phyloP scores from a whole-genome alignment of 2,797 vertebrate species.

The Eulemur coronatus region DNA sequence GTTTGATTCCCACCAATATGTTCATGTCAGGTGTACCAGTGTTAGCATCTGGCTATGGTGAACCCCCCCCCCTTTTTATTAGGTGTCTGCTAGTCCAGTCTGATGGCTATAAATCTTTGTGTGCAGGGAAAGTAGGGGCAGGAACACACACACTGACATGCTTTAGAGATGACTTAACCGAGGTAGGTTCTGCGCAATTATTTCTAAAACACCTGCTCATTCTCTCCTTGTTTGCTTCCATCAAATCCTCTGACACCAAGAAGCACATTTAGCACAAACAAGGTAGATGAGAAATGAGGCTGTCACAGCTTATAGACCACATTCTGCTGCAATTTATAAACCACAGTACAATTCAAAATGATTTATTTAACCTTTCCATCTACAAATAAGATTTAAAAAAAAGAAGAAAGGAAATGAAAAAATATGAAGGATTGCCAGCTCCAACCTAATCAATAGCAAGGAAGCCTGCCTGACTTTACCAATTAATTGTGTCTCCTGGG shows the following conservation, averaged over 20 bases:
- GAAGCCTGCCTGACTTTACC: neutral
- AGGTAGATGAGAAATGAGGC: neutral
- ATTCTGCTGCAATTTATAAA: neutral
- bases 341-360: neutral
- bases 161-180: neutral
- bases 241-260: neutral
- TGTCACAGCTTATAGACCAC: neutral
- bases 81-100: neutral
- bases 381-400: neutral
- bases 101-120: neutral
- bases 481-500: neutral
- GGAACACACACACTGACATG: neutral
- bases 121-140: too few species aligned
- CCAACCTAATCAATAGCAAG: neutral
- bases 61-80: neutral
- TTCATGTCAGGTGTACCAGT: neutral
- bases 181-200: neutral
- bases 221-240: neutral
- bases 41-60: neutral
- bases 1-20: neutral
- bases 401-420: neutral
- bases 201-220: neutral
- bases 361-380: slow-evolving; percentile 17
- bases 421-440: neutral
- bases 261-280: neutral